Evolutionary conservation across 2,113 vertebrate species (phyloP).

Genomic region (Semnornis frantzii): DNA sequence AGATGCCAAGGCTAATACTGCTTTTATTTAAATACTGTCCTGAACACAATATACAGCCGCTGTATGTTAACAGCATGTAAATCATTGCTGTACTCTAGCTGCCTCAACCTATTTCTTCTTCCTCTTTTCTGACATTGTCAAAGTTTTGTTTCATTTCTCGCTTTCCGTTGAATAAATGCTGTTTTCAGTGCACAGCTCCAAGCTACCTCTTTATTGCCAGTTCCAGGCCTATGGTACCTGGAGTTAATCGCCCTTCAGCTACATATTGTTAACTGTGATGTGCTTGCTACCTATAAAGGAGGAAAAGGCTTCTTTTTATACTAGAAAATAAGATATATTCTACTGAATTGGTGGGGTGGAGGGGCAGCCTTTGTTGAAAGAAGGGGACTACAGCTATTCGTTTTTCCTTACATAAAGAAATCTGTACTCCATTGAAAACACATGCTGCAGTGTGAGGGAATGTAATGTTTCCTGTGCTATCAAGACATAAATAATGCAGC

Average conservation of each 20-base stretch:
- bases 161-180: slow-evolving; percentile 52
- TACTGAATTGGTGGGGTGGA: background rate
- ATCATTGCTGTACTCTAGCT: slow-evolving; percentile 34
- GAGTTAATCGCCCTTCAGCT: slow-evolving; percentile 70
- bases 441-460: background rate
- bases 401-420: slow-evolving; percentile 67
- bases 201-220: slow-evolving; percentile 68
- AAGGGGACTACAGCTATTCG: slow-evolving; percentile 49
- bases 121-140: slow-evolving; percentile 44
- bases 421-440: slow-evolving; percentile 22
- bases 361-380: slow-evolving; percentile 51
- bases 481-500: slow-evolving; percentile 47
- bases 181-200: slow-evolving; percentile 59
- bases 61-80: slow-evolving; percentile 3
- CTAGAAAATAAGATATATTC: slow-evolving; percentile 61
- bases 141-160: slow-evolving; percentile 66
- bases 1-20: slow-evolving; percentile 14
- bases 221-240: slow-evolving; percentile 56
- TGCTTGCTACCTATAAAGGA: slow-evolving; percentile 57
- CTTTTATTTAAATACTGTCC: slow-evolving; percentile 69
- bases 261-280: slow-evolving; percentile 63
- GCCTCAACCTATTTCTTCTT: slow-evolving; percentile 41
- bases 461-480: slow-evolving; percentile 37
- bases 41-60: slow-evolving; percentile 2
- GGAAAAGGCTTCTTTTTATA: slow-evolving; percentile 38